Percentiles rank a stretch among this genome's conserved stretches.
phyloP scores from a whole-genome alignment of 2,797 vertebrate species.

The Cheirogaleus major region DNA sequence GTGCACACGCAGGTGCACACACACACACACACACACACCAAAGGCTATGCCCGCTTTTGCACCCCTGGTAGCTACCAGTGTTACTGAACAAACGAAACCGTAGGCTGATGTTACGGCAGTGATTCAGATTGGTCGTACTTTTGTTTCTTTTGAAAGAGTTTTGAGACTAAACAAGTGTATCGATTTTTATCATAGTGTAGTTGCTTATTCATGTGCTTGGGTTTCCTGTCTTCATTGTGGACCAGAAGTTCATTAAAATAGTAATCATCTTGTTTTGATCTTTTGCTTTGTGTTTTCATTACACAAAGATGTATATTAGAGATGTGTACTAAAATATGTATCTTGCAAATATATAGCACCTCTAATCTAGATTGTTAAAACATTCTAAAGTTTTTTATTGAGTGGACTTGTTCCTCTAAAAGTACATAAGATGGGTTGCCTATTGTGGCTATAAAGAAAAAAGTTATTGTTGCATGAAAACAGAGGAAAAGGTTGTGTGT shows the following conservation, averaged over 20 bases:
- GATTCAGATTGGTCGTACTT: slow-evolving; percentile 86
- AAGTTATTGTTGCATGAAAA: background rate
- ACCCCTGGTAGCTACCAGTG: background rate
- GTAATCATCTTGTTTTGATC: background rate
- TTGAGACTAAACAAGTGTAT: slow-evolving; percentile 79
- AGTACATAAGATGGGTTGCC: background rate
- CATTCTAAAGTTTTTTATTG: background rate
- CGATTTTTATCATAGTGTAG: slow-evolving; percentile 71
- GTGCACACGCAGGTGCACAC: rapidly evolving
- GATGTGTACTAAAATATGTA: background rate
- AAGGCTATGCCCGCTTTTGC: background rate
- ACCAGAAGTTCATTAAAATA: slow-evolving; percentile 1
- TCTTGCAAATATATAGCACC: background rate
- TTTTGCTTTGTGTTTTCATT: background rate
- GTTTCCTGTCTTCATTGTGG: slow-evolving; percentile 22
- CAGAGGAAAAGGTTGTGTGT: background rate
- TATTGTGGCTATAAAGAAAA: background rate
- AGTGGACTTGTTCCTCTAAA: background rate
- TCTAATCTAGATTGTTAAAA: background rate
- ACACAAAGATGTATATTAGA: background rate
- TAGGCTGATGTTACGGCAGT: slow-evolving; percentile 91
- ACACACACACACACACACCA: too few species aligned
- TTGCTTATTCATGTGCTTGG: slow-evolving; percentile 62
- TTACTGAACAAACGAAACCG: slow-evolving; percentile 84
- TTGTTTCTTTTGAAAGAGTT: slow-evolving; percentile 88